These are phyloP conservation scores for Zaprionus ghesquierei DNA, from an alignment of 1,140 invertebrate genomes.

Conservation along the genomic window DNA sequence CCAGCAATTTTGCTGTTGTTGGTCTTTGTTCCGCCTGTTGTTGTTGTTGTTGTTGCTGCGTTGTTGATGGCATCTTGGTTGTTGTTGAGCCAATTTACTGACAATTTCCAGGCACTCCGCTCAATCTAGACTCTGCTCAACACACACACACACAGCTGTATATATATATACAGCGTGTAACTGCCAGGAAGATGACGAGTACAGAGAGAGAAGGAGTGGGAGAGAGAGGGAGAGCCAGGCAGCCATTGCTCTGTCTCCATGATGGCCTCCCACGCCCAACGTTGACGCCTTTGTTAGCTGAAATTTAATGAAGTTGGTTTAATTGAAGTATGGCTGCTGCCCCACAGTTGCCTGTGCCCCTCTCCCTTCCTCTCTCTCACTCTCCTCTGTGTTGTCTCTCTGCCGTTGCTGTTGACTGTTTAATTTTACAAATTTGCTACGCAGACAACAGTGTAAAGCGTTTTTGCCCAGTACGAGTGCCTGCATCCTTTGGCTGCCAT, in stretches of 20 bases:
- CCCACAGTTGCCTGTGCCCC: not conserved
- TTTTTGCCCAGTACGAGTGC: constrained; percentile 45
- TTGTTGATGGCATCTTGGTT: constrained; percentile 61
- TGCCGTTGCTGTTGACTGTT: constrained; percentile 70
- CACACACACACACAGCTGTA: constrained; percentile 20
- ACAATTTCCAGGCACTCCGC: constrained; percentile 72
- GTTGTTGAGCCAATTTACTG: constrained; percentile 74
- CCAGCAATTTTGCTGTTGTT: constrained; percentile 61
- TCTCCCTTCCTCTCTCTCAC: constrained; percentile 1
- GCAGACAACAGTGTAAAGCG: constrained; percentile 71
- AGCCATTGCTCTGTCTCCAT: constrained; percentile 17
- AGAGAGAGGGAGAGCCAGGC: constrained; percentile 1
- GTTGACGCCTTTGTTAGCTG: constrained; percentile 78
- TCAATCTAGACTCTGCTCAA: constrained; percentile 67
- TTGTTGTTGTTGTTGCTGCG: constrained; percentile 40
- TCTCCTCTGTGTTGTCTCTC: not conserved
- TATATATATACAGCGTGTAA: constrained; percentile 52
- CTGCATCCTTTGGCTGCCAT: constrained; percentile 71
- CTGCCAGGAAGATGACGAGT: constrained; percentile 48
- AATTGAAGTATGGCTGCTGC: constrained; percentile 73
- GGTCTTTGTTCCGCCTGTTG: constrained; percentile 43
- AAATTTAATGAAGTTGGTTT: constrained; percentile 82
- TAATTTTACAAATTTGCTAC: constrained; percentile 81
- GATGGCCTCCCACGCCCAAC: constrained; percentile 35
- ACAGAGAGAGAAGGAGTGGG: no score